These are phyloP conservation scores for Micromesistius poutassou DNA, from an alignment of 2,797 vertebrate genomes.

Conservation along the genomic window DNA sequence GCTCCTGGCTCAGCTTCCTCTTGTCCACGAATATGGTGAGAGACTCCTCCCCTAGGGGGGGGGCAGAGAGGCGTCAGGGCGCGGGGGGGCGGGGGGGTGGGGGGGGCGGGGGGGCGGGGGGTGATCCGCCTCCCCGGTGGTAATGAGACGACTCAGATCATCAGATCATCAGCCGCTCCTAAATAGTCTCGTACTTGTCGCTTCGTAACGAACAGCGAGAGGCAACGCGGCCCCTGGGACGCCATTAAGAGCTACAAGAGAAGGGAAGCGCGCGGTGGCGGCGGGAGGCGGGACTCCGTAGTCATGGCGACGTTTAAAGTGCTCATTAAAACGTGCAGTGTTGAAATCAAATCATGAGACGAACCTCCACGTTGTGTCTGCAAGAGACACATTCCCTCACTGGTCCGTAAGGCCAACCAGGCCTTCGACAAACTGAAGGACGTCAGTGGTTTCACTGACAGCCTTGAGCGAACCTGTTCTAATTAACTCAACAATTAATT, in stretches of 20 bases:
- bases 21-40: slow-evolving; percentile 99
- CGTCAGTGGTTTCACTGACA: neutral
- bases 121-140: too few relatives aligned
- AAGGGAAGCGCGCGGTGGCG: neutral
- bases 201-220: slow-evolving; percentile 26
- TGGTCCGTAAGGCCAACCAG: neutral
- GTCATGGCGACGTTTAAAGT: neutral
- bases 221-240: neutral
- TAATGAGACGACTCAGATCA: slow-evolving; percentile 28
- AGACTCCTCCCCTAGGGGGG: slow-evolving; percentile 88
- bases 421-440: neutral
- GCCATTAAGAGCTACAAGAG: neutral
- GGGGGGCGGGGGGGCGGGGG: too few relatives aligned
- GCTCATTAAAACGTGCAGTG: neutral
- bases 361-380: neutral
- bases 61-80: slow-evolving; percentile 54
- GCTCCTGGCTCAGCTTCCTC: slow-evolving; percentile 84
- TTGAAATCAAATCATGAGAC: neutral
- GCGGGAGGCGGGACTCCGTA: neutral
- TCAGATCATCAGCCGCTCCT: slow-evolving; percentile 32
- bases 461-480: neutral
- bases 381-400: neutral
- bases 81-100: too few relatives aligned
- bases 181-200: slow-evolving; percentile 37
- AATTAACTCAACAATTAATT: neutral